Evolutionary conservation across 2,888 invertebrate species (phyloP), one percentile per base, ranked within the genome.

Genomic region (Deroplatys truncata): DNA sequence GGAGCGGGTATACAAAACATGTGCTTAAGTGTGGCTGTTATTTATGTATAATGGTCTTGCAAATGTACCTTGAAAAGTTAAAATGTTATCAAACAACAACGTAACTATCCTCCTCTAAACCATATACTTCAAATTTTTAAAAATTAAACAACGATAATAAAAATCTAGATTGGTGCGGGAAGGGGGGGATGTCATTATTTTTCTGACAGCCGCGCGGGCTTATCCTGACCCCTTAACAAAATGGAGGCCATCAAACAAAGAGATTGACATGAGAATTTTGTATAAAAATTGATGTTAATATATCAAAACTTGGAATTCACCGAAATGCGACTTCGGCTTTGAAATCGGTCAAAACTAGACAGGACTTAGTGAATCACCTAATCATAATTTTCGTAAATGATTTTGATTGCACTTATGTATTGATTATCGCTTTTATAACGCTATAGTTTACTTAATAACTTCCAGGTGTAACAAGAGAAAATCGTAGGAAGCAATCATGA

Each of bases 191-290:
- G 93, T 93, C 94, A 94, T 94, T 94, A 94, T 94, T 94, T 94
- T 94, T 94, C 93, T 94, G 94, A 94, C 94, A 94, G 94, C 93
- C 90, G 93, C 93, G 94, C 95, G 95, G 95, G 95, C 95, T 95
- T 95, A 95, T 95, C 94, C 93, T 95, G 95, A 96, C 96, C 96
- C 96, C 96, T 95, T 96, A 95, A 96, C 96, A 96, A 96, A 96
- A 96, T 96, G 96, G 96, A 95, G 95, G 96, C 95, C 95, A 95
- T 95, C 95, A 95, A 96, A 96, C 96, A 96, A 96, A 96, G 96
- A 95, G 95, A 96, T 95, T 95, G 95, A 95, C 95, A 95, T 94
- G 94, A 94, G 94, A 94, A 94, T 94, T 94, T 94, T 85, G 87
- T 85, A 43, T 86, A 86, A 86, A 90, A 90, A 92, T n/a, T 20